phyloP scores from a whole-genome alignment of 92 coral and sea anemone species.

The Palythoa heliodiscus region DNA sequence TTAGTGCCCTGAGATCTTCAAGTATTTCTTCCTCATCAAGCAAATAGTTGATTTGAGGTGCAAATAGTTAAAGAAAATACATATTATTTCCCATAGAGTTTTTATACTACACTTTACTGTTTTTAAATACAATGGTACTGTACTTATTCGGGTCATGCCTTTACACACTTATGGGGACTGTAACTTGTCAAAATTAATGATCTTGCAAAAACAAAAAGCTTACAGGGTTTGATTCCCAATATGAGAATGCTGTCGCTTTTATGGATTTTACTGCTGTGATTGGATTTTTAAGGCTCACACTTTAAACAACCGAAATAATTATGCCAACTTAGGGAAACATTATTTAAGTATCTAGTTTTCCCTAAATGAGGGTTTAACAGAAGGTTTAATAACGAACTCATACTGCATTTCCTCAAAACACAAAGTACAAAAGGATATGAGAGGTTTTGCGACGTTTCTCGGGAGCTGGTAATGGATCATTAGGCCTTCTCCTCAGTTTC shows the following conservation, averaged over 20 bases:
- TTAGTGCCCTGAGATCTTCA: conserved; percentile 90
- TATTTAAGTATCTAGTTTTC: too few relatives aligned
- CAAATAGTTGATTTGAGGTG: conserved; percentile 92
- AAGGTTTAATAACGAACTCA: background rate
- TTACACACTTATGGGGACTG: too few relatives aligned
- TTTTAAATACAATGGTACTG: too few relatives aligned
- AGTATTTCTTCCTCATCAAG: conserved; percentile 89
- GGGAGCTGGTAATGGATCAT: conserved; percentile 98
- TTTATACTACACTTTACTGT: too few relatives aligned
- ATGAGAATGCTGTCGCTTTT: background rate
- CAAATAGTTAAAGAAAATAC: conserved; percentile 65
- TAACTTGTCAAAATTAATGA: too few relatives aligned
- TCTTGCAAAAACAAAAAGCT: background rate
- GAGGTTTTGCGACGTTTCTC: conserved; percentile 97
- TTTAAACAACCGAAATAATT: too few relatives aligned
- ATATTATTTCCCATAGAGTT: background rate
- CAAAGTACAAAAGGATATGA: conserved; percentile 80
- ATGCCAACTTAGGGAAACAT: too few relatives aligned
- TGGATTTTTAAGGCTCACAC: too few relatives aligned
- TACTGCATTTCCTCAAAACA: background rate
- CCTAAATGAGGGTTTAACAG: background rate
- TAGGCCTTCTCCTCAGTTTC: conserved; percentile 95
- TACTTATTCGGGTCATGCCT: too few relatives aligned
- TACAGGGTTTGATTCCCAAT: background rate
- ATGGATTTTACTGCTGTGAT: too few relatives aligned